Evolutionary conservation across 2,113 vertebrate species (phyloP), one percentile per base, ranked within the genome.

Genomic region (Rhipidura dahli): DNA sequence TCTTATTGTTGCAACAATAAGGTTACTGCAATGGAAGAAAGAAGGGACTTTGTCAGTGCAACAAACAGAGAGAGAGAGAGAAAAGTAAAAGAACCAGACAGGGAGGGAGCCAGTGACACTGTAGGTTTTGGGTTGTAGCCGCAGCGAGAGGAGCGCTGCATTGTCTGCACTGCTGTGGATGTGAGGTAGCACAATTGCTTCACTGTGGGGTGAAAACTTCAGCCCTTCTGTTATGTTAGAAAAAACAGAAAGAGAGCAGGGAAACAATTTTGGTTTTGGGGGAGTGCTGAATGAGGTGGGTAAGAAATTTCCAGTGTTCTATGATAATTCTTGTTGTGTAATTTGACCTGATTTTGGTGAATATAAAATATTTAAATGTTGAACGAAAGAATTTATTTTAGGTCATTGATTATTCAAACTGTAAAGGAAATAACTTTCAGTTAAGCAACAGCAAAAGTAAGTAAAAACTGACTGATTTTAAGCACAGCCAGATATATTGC

Each of bases 71-170:
- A 39, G 39, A 39, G 39, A 14, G 51, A 73, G 35, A 68, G 30
- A 37, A 60, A 84, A 86, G 50, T 3, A 22, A 40, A n/a, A 0
- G 12, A 66, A 24, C 6, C 35, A 78, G 64, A 14, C 10, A 71
- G 8, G 45, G 33, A 89, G 40, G 51, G 57, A 91, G 69, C 13
- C 49, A 84, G 64, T 39, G 68, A 13, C 40, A 4, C 28, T 14
- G 4, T 3, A 30, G 65, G 11, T 15, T 49, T 76, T 60, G 42
- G 44, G 68, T 15, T 30, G 47, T 4, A 56, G 77, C 0, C 0
- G 11, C 1, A 45, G 56, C 0, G 0, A 69, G 45, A 40, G 20
- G 31, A 70, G 42, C 76, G 15, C 31, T 81, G 22, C 1, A 0
- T 8, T 40, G 14, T 35, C n/a, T 70, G 63, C 4, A 35, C 39